A percentile compares a stretch with the other conserved stretches of the same genome.
Conservation (phyloP, 2,888 invertebrate genomes). For the Auanema freiburgensis region DNA sequence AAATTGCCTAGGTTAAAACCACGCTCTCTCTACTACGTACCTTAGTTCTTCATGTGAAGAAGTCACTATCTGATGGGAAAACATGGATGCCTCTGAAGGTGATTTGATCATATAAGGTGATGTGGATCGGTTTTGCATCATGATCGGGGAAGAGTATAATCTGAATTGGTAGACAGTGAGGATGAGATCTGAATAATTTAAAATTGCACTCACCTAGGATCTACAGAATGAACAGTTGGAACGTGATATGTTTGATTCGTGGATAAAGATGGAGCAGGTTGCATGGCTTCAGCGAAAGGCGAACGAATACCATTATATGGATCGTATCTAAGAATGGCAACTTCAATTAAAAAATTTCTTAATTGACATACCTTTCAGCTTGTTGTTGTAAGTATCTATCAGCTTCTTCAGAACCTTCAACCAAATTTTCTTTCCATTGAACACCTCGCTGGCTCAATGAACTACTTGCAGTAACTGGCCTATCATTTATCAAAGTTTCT, state of each 20-base stretch:
- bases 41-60: constrained; percentile 12
- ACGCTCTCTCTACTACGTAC: no score
- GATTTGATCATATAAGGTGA: constrained; percentile 21
- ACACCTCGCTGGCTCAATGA: constrained; percentile 20
- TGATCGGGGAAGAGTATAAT: constrained; percentile 10
- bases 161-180: background rate
- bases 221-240: constrained; percentile 1
- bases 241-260: constrained; percentile 6
- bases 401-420: constrained; percentile 18
- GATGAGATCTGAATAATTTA: no score
- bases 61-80: constrained; percentile 17
- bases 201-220: background rate
- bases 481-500: constrained; percentile 21
- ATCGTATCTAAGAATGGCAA: background rate
- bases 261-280: no score
- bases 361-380: background rate
- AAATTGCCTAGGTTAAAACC: no score
- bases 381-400: background rate
- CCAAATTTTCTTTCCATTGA: constrained; percentile 39
- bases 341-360: constrained; percentile 5
- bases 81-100: constrained; percentile 18
- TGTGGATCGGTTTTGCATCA: constrained; percentile 6
- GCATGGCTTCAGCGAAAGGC: constrained; percentile 8
- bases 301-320: constrained; percentile 13
- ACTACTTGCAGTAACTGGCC: constrained; percentile 10